Evolutionary conservation across 2,888 invertebrate species (phyloP), one percentile per base, ranked within the genome.

Genomic region (Eupithecia abbreviata): DNA sequence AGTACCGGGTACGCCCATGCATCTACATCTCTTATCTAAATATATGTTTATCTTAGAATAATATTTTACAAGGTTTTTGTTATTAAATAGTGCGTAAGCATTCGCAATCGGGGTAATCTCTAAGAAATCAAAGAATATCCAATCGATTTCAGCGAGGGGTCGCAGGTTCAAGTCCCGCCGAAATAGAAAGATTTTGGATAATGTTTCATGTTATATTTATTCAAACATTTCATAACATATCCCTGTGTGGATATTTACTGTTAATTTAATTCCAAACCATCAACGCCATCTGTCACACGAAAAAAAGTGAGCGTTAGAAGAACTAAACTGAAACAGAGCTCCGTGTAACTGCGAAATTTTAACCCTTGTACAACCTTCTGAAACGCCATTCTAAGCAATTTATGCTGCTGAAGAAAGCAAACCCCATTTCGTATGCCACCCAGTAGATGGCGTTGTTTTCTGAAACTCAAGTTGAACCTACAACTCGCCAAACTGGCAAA

Each of bases 211-310:
- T 30, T 30, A 30, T 30, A 30, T 30, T 30, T 30, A 30, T 30
- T 30, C 30, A 30, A 30, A 30, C 1, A 30, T 30, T 30, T 30
- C 30, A 30, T 30, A 30, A 30, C 30, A 30, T 30, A 30, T 30
- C 30, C 51, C n/a, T 49, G 12, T 12, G 49, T 49, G 47, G 13
- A 1, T 51, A 15, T 15, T 13, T 12, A 4, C 47, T 47, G 12
- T 4, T 4, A 49, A 49, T 4, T 49, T 13, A 49, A 49, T 13
- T 51, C 7, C 58, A 18, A 18, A n/a, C 10, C 30, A 62, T 66
- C 42, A 66, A 41, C 78, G 75, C 79, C 77, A 58, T 79, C 79
- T 74, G 12, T 51, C 15, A 15, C 13, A 49, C 7, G 49, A 15
- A 30, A 3, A 15, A 15, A 51, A 15, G 9, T 51, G 5, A 5